These are phyloP conservation scores for Euspilapteryx auroguttella DNA, from an alignment of 2,888 invertebrate genomes.

Conservation along the genomic window DNA sequence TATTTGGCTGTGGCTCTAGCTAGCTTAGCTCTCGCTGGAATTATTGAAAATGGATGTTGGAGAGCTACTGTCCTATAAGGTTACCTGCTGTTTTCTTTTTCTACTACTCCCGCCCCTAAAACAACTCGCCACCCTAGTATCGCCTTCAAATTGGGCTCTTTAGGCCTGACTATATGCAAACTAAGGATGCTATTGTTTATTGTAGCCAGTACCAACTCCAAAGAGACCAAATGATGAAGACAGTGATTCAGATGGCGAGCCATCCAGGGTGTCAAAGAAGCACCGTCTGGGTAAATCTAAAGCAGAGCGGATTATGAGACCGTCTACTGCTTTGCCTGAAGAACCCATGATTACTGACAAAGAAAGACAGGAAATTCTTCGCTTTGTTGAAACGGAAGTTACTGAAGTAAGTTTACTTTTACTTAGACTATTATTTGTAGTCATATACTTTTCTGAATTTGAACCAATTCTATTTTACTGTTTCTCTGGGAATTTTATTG, in stretches of 20 bases:
- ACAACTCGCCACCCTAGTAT: too few species aligned
- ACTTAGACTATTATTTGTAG: neutral
- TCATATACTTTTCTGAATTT: too few species aligned
- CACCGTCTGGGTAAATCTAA: constrained; percentile 60
- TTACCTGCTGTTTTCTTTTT: constrained; percentile 12
- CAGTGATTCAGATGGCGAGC: constrained; percentile 67
- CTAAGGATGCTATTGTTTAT: too few species aligned
- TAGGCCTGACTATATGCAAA: too few species aligned
- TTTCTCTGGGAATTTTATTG: too few species aligned
- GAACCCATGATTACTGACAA: constrained; percentile 69
- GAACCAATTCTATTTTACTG: too few species aligned
- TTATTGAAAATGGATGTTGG: constrained; percentile 53
- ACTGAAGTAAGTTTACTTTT: constrained; percentile 58
- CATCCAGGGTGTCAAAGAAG: constrained; percentile 64
- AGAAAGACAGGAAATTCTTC: constrained; percentile 77
- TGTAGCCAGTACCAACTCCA: constrained; percentile 80
- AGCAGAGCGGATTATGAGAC: constrained; percentile 30
- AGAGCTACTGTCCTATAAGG: constrained; percentile 52
- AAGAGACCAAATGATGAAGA: constrained; percentile 72
- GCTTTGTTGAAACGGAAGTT: constrained; percentile 82
- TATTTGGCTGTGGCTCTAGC: too few species aligned
- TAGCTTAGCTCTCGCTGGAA: too few species aligned
- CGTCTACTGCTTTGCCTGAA: constrained; percentile 52
- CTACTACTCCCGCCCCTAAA: too few species aligned
- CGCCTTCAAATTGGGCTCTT: too few species aligned